Percentiles rank a stretch among this genome's conserved stretches.
phyloP scores from a whole-genome alignment of 2,888 invertebrate genomes.

The Dromius quadrimaculatus region DNA sequence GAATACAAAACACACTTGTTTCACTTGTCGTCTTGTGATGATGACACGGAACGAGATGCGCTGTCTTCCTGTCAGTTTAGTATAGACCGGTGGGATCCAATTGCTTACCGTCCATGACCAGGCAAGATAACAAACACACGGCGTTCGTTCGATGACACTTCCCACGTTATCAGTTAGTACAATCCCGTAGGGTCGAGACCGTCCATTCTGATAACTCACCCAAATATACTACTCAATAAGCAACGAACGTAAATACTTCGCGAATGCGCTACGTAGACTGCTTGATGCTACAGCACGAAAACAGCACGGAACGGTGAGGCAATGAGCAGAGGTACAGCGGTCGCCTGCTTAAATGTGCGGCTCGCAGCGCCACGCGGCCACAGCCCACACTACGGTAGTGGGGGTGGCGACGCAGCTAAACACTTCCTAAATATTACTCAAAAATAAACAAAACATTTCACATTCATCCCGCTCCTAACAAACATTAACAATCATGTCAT shows the following conservation, averaged over 20 bases:
- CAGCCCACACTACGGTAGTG: conserved; percentile 46
- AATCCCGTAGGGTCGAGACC: conserved; percentile 65
- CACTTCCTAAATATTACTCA: conserved; percentile 48
- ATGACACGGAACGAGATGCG: conserved; percentile 5
- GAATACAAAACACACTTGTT: conserved; percentile 33
- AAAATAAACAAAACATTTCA: too few relatives aligned
- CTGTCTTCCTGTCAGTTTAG: conserved; percentile 31
- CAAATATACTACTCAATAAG: conserved; percentile 22
- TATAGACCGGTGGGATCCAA: conserved; percentile 54
- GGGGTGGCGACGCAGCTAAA: conserved; percentile 48
- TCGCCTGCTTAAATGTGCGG: conserved; percentile 51
- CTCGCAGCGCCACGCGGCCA: conserved; percentile 48
- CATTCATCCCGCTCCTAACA: conserved; percentile 6
- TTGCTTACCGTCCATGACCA: conserved; percentile 49
- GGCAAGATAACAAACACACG: conserved; percentile 19
- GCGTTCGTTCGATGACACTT: conserved; percentile 46
- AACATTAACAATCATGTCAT: neutral
- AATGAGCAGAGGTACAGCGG: conserved; percentile 48
- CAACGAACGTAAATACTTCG: conserved; percentile 17
- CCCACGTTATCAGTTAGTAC: conserved; percentile 59
- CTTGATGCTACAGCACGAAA: conserved; percentile 19
- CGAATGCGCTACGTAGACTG: conserved; percentile 38
- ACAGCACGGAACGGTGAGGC: conserved; percentile 45
- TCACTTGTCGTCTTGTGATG: conserved; percentile 11
- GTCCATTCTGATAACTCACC: conserved; percentile 59